Conservation (phyloP, 2,888 invertebrate species). For the Eupsilia transversa region DNA sequence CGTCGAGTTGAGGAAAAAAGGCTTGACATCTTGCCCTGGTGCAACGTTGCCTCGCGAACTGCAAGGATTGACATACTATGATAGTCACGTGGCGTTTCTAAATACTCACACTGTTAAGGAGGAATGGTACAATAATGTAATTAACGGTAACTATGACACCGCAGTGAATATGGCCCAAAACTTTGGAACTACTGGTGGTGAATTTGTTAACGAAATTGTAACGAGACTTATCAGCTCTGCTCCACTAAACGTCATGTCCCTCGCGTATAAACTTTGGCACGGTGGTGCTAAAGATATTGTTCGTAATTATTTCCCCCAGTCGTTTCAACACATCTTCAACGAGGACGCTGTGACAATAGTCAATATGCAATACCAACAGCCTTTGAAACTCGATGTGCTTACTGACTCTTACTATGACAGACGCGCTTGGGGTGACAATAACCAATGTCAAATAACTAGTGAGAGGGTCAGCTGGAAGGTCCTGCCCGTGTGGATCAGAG, state of each 20-base stretch:
- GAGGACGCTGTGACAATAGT: conserved; percentile 63
- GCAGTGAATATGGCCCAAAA: conserved; percentile 62
- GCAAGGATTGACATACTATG: conserved; percentile 65
- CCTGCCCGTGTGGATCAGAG: conserved; percentile 60
- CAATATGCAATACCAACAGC: conserved; percentile 54
- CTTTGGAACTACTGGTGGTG: conserved; percentile 42
- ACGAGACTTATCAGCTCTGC: conserved; percentile 53
- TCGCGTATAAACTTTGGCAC: conserved; percentile 69
- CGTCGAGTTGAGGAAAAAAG: conserved; percentile 54
- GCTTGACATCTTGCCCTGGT: conserved; percentile 52
- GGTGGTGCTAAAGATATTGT: conserved; percentile 57
- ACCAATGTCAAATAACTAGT: conserved; percentile 46
- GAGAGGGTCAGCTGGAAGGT: conserved; percentile 68
- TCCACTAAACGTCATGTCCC: conserved; percentile 58
- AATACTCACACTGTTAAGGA: conserved; percentile 56
- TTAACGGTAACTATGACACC: conserved; percentile 54
- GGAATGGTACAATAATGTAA: conserved; percentile 61
- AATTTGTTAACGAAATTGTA: conserved; percentile 49
- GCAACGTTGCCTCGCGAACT: conserved; percentile 60
- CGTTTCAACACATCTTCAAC: conserved; percentile 64
- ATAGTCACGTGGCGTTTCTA: conserved; percentile 63
- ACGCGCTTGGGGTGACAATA: conserved; percentile 64
- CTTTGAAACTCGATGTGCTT: conserved; percentile 64
- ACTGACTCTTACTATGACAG: conserved; percentile 59
- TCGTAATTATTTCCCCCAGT: conserved; percentile 62